Evolutionary conservation across 2,113 vertebrate species (phyloP), one percentile per base, ranked within the genome.

Genomic region (Scatophagus argus): DNA sequence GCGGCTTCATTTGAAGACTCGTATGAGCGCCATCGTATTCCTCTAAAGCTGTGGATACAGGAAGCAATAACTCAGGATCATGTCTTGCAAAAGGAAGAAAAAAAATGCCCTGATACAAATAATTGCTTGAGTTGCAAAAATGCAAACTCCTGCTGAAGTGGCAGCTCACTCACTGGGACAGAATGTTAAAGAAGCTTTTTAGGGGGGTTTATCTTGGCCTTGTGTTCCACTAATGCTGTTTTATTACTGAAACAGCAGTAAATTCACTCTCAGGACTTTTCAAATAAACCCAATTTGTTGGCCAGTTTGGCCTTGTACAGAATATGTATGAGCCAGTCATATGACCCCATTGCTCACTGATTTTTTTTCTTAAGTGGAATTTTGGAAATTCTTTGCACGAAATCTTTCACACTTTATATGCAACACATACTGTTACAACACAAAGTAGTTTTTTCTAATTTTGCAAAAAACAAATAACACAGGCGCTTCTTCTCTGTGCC

Each of bases 1-100:
- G 43, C 55, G 31, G 80, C 59, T 84, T 78, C 70, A 43, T 91
- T 87, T 59, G 66, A 58, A 76, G 38, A 16, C 65, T 47, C 46
- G 21, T 44, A 49, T 67, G 60, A 70, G 63, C 70, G 79, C 38
- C 6, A 29, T 36, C 64, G 58, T 77, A 86, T 56, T 39, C 16
- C 71, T 77, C 49, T 41, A 36, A 74, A 56, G 61, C 70, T 34
- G 82, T 81, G 71, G 59, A 77, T 80, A 64, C 89, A 92, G 93
- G 93, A 94, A 93, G 89, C 87, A 87, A 74, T 90, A 92, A 91
- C 85, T 93, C 87, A 87, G 81, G 75, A 83, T 85, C 64, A 62
- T 86, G 83, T 90, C 85, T 76, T 74, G 85, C 65, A 71, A 78
- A 80, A 73, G 55, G 63, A 77, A 84, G 36, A 41, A 62, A 27